Evolutionary conservation across 2,797 vertebrate genomes (phyloP).

Genomic region (Halcyon smyrnensis): DNA sequence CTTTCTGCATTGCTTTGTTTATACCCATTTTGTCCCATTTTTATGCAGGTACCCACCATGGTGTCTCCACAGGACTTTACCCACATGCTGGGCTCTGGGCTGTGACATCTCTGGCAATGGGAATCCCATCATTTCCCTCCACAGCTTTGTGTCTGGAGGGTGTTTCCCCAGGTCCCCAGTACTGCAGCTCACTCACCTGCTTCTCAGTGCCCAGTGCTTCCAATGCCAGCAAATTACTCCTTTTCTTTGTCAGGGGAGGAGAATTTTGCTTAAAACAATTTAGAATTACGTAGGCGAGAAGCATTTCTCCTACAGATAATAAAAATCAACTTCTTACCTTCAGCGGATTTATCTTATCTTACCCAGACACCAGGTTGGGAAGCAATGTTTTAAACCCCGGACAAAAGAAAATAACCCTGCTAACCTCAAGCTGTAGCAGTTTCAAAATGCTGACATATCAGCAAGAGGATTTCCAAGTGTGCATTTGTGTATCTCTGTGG

Average conservation of each 20-base stretch:
- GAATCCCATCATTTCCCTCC: neutral
- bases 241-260: neutral
- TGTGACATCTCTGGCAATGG: neutral
- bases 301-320: neutral
- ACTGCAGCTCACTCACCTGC: fast-evolving
- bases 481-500: neutral
- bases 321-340: neutral
- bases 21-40: fast-evolving
- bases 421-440: neutral
- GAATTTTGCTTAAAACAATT: neutral
- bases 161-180: fast-evolving
- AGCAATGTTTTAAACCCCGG: neutral
- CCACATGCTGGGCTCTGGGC: neutral
- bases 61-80: neutral
- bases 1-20: neutral
- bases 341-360: neutral
- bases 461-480: neutral
- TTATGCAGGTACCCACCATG: too few relatives aligned
- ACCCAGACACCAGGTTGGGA: neutral
- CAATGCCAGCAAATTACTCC: neutral
- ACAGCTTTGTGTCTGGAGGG: neutral
- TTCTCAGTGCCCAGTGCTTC: neutral
- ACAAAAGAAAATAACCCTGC: neutral
- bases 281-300: neutral
- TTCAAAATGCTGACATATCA: neutral